A percentile compares a stretch with the other conserved stretches of the same genome.
Conservation (phyloP, 2,797 vertebrate species). For the Pogonophryne albipinna region DNA sequence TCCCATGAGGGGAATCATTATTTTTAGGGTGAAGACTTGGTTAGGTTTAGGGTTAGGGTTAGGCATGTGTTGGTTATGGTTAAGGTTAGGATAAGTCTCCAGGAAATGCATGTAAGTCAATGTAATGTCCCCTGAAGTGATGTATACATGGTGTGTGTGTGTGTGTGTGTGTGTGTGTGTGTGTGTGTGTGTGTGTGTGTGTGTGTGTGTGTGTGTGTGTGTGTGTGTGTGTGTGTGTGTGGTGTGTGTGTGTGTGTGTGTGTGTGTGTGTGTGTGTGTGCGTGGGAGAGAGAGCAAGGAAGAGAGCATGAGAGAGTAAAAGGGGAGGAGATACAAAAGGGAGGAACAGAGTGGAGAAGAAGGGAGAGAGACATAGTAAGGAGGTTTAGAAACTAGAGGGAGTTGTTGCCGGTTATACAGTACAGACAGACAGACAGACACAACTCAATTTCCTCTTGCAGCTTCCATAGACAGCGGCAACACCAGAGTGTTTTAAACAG, state of each 20-base stretch:
- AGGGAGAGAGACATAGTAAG: conserved; percentile 76
- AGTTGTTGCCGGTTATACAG: conserved; percentile 67
- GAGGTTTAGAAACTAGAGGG: conserved; percentile 76
- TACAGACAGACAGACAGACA: conserved; percentile 56
- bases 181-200: no score
- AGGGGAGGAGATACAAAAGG: conserved; percentile 83
- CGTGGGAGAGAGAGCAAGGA: conserved; percentile 46
- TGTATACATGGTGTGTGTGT: background rate
- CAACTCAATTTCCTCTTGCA: conserved; percentile 54
- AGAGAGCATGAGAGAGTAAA: conserved; percentile 73
- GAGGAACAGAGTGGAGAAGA: conserved; percentile 75
- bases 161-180: conserved; percentile 35
- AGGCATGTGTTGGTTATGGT: no score
- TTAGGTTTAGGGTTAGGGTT: no score
- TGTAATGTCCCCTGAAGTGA: no score
- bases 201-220: no score
- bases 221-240: no score
- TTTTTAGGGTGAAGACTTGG: no score
- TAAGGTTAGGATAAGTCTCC: no score
- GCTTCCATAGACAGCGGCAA: conserved; percentile 45
- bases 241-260: no score
- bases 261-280: no score
- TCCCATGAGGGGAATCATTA: no score
- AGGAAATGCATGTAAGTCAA: no score
- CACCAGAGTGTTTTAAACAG: conserved; percentile 53